These are phyloP conservation scores for Sinhomidia bicolor DNA, from an alignment of 2,888 invertebrate species.

Conservation along the genomic window DNA sequence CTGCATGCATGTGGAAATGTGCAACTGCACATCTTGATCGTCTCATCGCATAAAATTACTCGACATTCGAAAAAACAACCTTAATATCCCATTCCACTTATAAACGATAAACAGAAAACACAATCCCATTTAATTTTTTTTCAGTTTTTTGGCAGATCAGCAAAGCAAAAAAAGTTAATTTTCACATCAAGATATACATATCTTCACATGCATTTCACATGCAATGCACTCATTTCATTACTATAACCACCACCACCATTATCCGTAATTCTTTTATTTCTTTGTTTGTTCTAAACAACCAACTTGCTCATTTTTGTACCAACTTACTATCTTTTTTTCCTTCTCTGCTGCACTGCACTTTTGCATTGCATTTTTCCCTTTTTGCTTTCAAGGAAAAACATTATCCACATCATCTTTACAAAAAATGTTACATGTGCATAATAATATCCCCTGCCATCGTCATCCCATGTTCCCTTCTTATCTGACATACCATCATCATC, in stretches of 20 bases:
- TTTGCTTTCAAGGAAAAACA: constrained; percentile 16
- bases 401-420: constrained; percentile 17
- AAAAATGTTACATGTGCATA: constrained; percentile 40
- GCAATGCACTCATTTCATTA: constrained; percentile 21
- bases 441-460: constrained; percentile 21
- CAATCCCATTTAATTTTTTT: neutral
- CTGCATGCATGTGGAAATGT: neutral
- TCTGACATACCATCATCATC: constrained; percentile 20
- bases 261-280: neutral
- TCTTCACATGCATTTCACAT: constrained; percentile 13
- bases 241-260: neutral
- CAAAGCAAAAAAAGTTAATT: constrained; percentile 16
- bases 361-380: constrained; percentile 32
- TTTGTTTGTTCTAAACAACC: neutral
- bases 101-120: neutral
- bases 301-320: neutral
- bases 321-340: neutral
- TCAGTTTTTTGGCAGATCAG: constrained; percentile 6
- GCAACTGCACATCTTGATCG: constrained; percentile 33
- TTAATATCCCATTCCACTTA: neutral
- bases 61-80: neutral
- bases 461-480: neutral
- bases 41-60: neutral
- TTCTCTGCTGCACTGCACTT: constrained; percentile 39
- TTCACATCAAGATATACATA: neutral